Conservation (phyloP, 2,797 vertebrate species). For the Pitangus sulphuratus region DNA sequence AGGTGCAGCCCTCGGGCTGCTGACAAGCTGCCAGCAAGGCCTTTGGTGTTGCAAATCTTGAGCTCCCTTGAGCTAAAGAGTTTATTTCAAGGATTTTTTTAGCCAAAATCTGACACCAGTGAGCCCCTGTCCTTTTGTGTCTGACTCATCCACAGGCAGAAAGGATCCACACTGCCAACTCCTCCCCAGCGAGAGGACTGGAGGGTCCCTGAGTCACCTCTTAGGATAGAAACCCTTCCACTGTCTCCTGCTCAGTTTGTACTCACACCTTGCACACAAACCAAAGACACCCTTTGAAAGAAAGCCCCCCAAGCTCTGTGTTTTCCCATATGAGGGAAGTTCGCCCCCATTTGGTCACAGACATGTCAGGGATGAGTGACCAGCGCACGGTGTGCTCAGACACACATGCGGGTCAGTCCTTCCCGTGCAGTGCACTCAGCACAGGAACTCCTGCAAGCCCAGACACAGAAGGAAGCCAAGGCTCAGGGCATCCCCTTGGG, state of each 20-base stretch:
- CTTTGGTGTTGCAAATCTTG: not conserved
- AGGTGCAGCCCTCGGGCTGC: constrained; percentile 31
- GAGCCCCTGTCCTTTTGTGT: not conserved
- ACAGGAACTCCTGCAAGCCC: not conserved
- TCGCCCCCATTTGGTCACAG: not conserved
- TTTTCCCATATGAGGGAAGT: not conserved
- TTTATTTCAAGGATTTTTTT: not conserved
- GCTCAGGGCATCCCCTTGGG: not conserved
- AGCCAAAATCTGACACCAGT: not conserved
- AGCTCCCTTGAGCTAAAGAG: not conserved
- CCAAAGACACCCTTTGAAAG: not conserved
- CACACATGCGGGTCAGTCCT: fast-evolving
- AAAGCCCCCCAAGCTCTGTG: not conserved
- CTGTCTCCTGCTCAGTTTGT: not conserved
- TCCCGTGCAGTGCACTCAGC: fast-evolving
- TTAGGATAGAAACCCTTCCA: not conserved
- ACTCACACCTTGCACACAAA: not conserved
- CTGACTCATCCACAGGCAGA: not conserved
- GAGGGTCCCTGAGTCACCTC: not conserved
- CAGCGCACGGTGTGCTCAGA: fast-evolving
- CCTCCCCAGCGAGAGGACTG: not conserved
- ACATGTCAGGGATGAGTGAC: not conserved
- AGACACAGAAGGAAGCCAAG: fast-evolving
- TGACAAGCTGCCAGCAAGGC: constrained; percentile 9
- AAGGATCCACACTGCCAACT: not conserved